Evolutionary conservation across 1,140 invertebrate genomes (phyloP).

Genomic region (Rhysida immarginata): DNA sequence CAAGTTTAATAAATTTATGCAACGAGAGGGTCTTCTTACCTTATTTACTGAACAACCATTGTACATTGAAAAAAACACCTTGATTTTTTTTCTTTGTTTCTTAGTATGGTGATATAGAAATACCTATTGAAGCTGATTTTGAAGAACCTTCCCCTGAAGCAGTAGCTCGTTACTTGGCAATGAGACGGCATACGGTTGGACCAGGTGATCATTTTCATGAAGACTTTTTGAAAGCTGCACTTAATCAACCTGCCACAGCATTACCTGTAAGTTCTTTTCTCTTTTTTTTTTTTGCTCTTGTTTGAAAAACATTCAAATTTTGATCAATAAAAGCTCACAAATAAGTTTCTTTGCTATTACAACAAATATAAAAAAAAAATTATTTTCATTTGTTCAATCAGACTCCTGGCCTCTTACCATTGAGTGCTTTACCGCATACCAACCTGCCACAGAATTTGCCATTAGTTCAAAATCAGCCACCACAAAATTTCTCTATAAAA

Average conservation of each 20-base stretch:
- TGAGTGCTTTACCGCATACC: slow-evolving; percentile 38
- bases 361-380: no score
- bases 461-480: slow-evolving; percentile 53
- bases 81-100: slow-evolving; percentile 24
- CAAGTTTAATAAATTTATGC: no score
- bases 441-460: slow-evolving; percentile 59
- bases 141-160: slow-evolving; percentile 25
- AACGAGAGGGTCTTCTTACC: no score
- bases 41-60: no score
- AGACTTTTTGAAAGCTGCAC: slow-evolving; percentile 16
- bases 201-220: slow-evolving; percentile 72
- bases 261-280: not conserved
- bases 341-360: no score
- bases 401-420: slow-evolving; percentile 13
- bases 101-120: slow-evolving; percentile 46
- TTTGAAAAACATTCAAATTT: no score
- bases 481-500: slow-evolving; percentile 73
- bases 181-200: slow-evolving; percentile 78
- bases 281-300: no score
- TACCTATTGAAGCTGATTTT: slow-evolving; percentile 40
- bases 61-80: no score
- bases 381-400: slow-evolving; percentile 1
- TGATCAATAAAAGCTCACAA: not conserved
- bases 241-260: not conserved
- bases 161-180: slow-evolving; percentile 34